Conservation (phyloP, 1,140 invertebrate genomes). For the Anagrus nilaparvatae region DNA sequence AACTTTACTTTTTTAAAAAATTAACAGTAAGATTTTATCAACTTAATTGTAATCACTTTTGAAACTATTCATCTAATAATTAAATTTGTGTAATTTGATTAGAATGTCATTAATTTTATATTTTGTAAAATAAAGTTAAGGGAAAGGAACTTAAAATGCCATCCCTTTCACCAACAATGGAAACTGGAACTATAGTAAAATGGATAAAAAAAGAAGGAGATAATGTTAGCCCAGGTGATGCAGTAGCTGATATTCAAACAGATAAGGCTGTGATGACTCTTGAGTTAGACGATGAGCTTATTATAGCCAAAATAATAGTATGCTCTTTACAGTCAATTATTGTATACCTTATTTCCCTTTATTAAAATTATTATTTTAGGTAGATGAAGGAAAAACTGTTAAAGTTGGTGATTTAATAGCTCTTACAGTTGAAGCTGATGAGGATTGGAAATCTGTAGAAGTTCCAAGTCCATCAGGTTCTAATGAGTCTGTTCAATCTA, state of each 20-base stretch:
- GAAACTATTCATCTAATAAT: background rate
- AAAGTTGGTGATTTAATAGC: slow-evolving; percentile 80
- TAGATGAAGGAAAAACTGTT: slow-evolving; percentile 36
- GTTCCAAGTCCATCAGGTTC: slow-evolving; percentile 29
- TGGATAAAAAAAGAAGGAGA: slow-evolving; percentile 98
- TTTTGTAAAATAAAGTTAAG: slow-evolving; percentile 24
- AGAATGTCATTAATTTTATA: background rate
- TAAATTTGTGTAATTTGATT: background rate
- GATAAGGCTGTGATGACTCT: slow-evolving; percentile 99
- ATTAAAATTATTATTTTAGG: slow-evolving; percentile 8
- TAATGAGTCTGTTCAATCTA: slow-evolving; percentile 18
- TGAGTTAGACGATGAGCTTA: slow-evolving; percentile 95
- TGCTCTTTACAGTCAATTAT: background rate
- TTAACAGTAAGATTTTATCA: background rate
- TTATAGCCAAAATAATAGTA: slow-evolving; percentile 81
- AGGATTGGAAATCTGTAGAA: slow-evolving; percentile 36
- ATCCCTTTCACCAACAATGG: slow-evolving; percentile 97
- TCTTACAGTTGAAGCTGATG: slow-evolving; percentile 68
- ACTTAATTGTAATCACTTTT: background rate
- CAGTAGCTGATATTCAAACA: slow-evolving; percentile 98
- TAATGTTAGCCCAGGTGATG: slow-evolving; percentile 62
- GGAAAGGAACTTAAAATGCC: slow-evolving; percentile 55
- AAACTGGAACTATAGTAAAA: slow-evolving; percentile 88
- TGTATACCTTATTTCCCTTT: slow-evolving; percentile 1
- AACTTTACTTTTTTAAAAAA: slow-evolving; percentile 1